A percentile compares a stretch with the other conserved stretches of the same genome.
phyloP scores from a whole-genome alignment of 2,113 vertebrate species.

The Chiloscyllium plagiosum region DNA sequence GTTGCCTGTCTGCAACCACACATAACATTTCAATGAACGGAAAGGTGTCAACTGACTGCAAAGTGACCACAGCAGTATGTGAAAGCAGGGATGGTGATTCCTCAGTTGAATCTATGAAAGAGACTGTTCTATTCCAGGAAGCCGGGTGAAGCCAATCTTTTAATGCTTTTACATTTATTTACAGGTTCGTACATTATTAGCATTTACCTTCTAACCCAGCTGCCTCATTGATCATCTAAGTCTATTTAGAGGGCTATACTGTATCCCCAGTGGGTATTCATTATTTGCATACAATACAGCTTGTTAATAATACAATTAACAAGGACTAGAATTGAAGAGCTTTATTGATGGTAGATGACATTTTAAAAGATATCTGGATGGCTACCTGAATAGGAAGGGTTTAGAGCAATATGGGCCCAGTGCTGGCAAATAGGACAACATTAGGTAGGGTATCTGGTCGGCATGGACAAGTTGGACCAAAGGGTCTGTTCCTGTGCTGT shows the following conservation, averaged over 20 bases:
- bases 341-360: background rate
- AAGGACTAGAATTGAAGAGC: background rate
- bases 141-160: background rate
- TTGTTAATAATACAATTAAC: background rate
- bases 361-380: too few relatives aligned
- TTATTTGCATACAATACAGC: background rate
- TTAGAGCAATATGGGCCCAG: too few relatives aligned
- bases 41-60: background rate
- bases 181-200: background rate
- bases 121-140: background rate
- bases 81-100: too few relatives aligned
- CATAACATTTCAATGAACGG: background rate
- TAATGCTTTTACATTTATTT: background rate
- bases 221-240: background rate
- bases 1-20: background rate
- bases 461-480: too few relatives aligned
- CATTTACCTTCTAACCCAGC: background rate
- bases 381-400: too few relatives aligned
- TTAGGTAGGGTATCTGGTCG: too few relatives aligned
- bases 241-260: background rate
- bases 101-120: background rate
- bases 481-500: too few relatives aligned
- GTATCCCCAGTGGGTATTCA: background rate
- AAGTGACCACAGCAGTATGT: too few relatives aligned
- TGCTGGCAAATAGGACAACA: too few relatives aligned